Conservation (phyloP, 2,113 vertebrate species). For the Planiliza haematocheilus region DNA sequence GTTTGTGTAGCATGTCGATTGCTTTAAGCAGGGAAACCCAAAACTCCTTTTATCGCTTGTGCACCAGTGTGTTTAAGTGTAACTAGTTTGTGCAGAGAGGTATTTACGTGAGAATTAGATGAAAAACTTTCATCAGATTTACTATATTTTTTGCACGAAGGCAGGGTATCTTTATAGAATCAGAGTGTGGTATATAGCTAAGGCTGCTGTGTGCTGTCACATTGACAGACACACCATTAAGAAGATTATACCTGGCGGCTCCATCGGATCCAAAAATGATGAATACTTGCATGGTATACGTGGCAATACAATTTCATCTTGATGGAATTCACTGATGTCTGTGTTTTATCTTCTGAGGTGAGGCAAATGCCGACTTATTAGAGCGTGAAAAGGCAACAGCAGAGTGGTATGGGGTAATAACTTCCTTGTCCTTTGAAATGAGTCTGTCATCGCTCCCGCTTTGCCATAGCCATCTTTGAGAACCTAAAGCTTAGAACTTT, state of each 20-base stretch:
- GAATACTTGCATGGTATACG: constrained; percentile 61
- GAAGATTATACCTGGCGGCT: constrained; percentile 66
- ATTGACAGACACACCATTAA: constrained; percentile 71
- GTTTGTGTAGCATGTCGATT: constrained; percentile 40
- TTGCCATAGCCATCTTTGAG: constrained; percentile 40
- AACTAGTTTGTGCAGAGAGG: background rate
- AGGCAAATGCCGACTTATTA: constrained; percentile 74
- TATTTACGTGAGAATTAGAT: constrained; percentile 33
- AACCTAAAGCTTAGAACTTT: constrained; percentile 53
- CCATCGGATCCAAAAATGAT: constrained; percentile 68
- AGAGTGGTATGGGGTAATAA: constrained; percentile 73
- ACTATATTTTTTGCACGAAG: constrained; percentile 31
- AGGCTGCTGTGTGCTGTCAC: constrained; percentile 45
- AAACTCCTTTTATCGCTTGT: background rate
- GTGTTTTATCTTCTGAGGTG: constrained; percentile 74
- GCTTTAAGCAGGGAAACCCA: constrained; percentile 36
- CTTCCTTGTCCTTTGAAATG: constrained; percentile 78
- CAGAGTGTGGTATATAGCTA: constrained; percentile 34
- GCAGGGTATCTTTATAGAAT: constrained; percentile 54
- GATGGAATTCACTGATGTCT: constrained; percentile 68
- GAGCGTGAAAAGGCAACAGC: constrained; percentile 77
- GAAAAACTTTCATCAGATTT: constrained; percentile 24
- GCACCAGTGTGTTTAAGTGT: background rate
- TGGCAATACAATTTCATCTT: constrained; percentile 67
- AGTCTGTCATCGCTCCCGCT: constrained; percentile 65